Base-by-base conservation (phyloP, 2,888 invertebrate species). In the Corbicula japonica region DNA sequence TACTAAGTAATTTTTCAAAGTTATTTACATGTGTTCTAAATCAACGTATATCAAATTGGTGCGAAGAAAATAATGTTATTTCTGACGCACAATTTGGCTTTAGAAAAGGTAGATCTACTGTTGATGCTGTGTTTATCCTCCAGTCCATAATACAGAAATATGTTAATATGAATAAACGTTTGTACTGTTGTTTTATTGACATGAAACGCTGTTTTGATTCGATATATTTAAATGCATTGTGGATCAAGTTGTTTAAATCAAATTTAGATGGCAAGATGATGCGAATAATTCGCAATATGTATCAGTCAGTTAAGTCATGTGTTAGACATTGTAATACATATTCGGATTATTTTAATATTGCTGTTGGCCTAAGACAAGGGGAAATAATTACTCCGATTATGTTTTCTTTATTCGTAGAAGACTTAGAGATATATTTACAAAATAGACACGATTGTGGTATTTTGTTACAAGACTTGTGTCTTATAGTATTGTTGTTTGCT, bases 61-160 rank as follows among this genome's bases (percentile, higher is more conserved):
- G 44, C 26, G 48, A 63, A n/a, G 15, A 63, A 23, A 26, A 78
- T 56, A n/a, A n/a, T 44, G 38, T 65, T 23, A 65, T 79, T 2
- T 30, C 74, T 2, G 70, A 68, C 26, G 61, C 76, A 6, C 76
- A 79, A 48, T 76, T 79, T 70, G 79, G 79, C n/a, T 76, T 80
- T 50, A 44, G 50, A 56, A 46, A 54, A 54, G 52, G 56, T 10
- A 41, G 56, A 35, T 69, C 56, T 6, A 77, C 66, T 18, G 65
- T 38, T n/a, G 77, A 77, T 38, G 66, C 61, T 6, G 68, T 66
- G 28, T 72, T 66, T 35, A 23, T 35, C 15, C 15, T 68, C 21
- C 52, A 63, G 10, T 44, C 50, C 10, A 23, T 76, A 8, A 65
- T 71, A 21, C 30, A 70, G 23, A n/a, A 65, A 18, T 61, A 28